Evolutionary conservation across 2,888 invertebrate species (phyloP).

Genomic region (Clitarchus hookeri): DNA sequence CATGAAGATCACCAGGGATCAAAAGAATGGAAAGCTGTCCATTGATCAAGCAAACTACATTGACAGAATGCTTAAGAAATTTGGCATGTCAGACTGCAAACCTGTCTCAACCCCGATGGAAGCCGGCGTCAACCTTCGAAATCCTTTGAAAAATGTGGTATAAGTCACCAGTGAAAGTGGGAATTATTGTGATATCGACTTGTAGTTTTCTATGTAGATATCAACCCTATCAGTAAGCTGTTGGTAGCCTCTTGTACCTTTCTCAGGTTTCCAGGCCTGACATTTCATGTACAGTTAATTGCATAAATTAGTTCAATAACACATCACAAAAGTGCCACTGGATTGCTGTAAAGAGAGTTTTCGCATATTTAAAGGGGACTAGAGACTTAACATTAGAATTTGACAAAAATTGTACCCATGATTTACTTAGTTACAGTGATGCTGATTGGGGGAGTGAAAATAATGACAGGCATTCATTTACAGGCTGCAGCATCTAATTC

Average conservation of each 20-base stretch:
- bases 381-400: background rate
- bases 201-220: too few relatives aligned
- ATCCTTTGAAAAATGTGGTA: background rate
- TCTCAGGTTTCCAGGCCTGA: slow-evolving; percentile 16
- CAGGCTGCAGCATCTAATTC: background rate
- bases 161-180: background rate
- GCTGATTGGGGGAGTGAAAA: slow-evolving; percentile 6
- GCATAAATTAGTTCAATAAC: background rate
- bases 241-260: slow-evolving; percentile 9
- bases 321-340: background rate
- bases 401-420: background rate
- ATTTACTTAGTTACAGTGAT: slow-evolving; percentile 4
- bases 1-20: slow-evolving; percentile 5
- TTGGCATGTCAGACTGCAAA: slow-evolving; percentile 12
- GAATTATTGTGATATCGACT: background rate
- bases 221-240: background rate
- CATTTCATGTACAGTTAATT: background rate
- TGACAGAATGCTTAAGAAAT: background rate
- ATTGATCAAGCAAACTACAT: background rate
- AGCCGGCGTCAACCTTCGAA: background rate
- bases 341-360: background rate
- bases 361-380: slow-evolving; percentile 17
- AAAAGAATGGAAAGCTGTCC: background rate
- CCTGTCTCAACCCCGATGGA: slow-evolving; percentile 20
- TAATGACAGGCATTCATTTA: slow-evolving; percentile 17